These are phyloP conservation scores for Iselma pallidipennis DNA, from an alignment of 2,888 invertebrate species.

Conservation along the genomic window DNA sequence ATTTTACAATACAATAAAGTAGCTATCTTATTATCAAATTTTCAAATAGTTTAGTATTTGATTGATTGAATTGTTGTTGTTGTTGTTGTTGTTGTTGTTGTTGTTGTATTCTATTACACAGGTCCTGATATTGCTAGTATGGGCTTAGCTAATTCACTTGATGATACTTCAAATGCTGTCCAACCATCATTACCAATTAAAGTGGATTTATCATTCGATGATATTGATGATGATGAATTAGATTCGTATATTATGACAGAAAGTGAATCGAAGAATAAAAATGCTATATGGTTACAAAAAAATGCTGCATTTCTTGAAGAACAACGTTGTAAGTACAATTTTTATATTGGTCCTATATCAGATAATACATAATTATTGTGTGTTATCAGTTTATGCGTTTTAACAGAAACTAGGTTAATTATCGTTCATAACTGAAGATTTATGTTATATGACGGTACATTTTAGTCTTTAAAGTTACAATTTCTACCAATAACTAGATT, in stretches of 20 bases:
- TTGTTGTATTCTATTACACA: conserved; percentile 45
- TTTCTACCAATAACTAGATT: no score
- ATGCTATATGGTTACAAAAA: conserved; percentile 81
- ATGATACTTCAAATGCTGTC: conserved; percentile 53
- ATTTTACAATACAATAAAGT: no score
- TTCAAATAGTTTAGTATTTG: no score
- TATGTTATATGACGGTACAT: no score
- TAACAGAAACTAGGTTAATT: background rate
- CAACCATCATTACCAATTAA: conserved; percentile 31
- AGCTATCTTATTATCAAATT: no score
- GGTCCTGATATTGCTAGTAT: conserved; percentile 79
- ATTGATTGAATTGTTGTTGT: background rate
- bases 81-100: conserved; percentile 18
- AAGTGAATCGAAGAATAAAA: conserved; percentile 80
- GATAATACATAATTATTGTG: background rate
- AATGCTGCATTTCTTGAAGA: conserved; percentile 87
- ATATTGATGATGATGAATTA: conserved; percentile 88
- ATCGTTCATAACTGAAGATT: background rate
- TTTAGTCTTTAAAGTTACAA: no score
- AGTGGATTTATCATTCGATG: conserved; percentile 69
- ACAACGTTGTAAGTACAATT: conserved; percentile 66
- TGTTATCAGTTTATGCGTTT: no score
- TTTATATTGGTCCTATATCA: background rate
- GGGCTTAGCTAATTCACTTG: conserved; percentile 66
- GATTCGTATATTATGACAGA: conserved; percentile 83